phyloP scores from a whole-genome alignment of 1,140 invertebrate genomes.

The Panonychus citri region DNA sequence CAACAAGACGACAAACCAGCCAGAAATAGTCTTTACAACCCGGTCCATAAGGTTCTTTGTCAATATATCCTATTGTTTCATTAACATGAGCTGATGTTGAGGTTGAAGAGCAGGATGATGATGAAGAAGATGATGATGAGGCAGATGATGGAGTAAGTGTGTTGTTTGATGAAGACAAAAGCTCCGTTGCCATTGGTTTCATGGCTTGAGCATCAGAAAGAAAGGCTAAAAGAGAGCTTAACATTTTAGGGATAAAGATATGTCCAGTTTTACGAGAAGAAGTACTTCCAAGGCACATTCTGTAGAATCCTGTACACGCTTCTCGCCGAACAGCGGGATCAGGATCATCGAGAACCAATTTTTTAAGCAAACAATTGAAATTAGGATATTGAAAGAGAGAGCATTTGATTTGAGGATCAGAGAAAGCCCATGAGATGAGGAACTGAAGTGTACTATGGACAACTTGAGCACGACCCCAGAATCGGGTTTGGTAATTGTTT shows the following conservation, averaged over 20 bases:
- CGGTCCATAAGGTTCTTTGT: conserved; percentile 39
- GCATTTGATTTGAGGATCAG: conserved; percentile 35
- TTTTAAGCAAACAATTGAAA: conserved; percentile 43
- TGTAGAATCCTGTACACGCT: conserved; percentile 63
- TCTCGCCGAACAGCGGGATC: conserved; percentile 62
- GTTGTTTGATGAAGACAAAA: conserved; percentile 10
- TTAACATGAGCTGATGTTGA: conserved; percentile 18
- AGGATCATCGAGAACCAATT: conserved; percentile 54
- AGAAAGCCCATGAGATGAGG: conserved; percentile 57
- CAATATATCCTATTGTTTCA: conserved; percentile 1
- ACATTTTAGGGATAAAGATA: conserved; percentile 43
- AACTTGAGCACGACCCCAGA: conserved; percentile 57
- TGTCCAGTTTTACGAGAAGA: conserved; percentile 32
- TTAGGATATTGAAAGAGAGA: conserved; percentile 38
- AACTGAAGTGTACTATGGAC: conserved; percentile 57
- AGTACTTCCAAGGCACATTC: conserved; percentile 48
- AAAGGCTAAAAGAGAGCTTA: conserved; percentile 51
- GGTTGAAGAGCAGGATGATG: background rate
- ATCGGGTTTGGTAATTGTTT: conserved; percentile 57
- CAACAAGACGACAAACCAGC: conserved; percentile 62
- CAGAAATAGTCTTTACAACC: conserved; percentile 83
- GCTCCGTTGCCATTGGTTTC: conserved; percentile 31
- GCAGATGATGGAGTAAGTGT: no score
- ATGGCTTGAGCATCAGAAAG: conserved; percentile 57
- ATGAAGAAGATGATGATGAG: no score